Base-by-base conservation (phyloP, 2,113 vertebrate genomes). In the Oncorhynchus clarkii region DNA sequence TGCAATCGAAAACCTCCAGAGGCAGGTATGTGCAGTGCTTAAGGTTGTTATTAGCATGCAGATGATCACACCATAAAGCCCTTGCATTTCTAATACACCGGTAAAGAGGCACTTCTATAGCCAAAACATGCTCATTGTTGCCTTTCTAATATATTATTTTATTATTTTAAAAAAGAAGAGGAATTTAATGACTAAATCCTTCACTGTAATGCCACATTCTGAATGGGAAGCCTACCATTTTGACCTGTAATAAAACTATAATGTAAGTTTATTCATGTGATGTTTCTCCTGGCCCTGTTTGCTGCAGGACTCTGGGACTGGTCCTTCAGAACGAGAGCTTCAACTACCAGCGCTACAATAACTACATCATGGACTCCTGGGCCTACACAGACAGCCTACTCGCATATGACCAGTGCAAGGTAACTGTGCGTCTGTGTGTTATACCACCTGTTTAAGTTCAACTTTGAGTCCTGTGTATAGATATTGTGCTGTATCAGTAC, bases 321-420 rank as follows among this genome's bases (percentile, higher is more conserved):
- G 92, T 96, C 87, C 93, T 95, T 82, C 97, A 97, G 92, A 98
- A 96, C 3, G 96, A 99, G 69, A 94, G 91, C 74, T 95, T 96
- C 88, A 96, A 89, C 90, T 95, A 94, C 83, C 94, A 94, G 86
- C 95, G 95, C 77, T 95, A 94, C 76, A 79, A 93, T 26, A 91
- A 85, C 82, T 92, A 82, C 12, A 87, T 93, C 59, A 97, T 99
- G 26, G 98, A 99, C 67, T 91, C 96, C 83, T 99, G 98, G 98
- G 84, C 87, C 5, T 97, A 97, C 88, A 84, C 95, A 76, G 96
- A 99, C 67, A 94, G 89, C 66, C 86, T 94, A 1, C 62, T 93
- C 80, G 92, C 93, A 77, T 97, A 96, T 0, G 97, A 99, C 78
- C 95, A 96, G 82, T 97, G 96, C 91, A 94, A 92, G 92, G 93